phyloP scores from a whole-genome alignment of 2,113 vertebrate species.

The Paratilapia polleni region DNA sequence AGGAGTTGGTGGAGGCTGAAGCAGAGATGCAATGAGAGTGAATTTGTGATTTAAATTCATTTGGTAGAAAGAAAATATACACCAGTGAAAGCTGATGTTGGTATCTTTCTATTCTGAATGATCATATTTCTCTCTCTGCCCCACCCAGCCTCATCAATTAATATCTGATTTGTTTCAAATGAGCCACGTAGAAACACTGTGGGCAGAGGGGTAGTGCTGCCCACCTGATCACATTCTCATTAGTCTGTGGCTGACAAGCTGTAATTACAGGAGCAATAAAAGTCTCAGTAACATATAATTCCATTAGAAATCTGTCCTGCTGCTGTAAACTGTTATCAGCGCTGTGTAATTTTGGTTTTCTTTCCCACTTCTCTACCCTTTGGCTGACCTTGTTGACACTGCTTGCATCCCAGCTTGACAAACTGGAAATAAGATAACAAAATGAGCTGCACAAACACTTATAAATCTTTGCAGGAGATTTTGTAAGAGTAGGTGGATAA shows the following conservation, averaged over 20 bases:
- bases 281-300: conserved; percentile 74
- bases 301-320: conserved; percentile 60
- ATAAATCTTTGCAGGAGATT: conserved; percentile 1
- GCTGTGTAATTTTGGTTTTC: conserved; percentile 47
- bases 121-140: conserved; percentile 35
- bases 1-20: not conserved
- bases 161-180: conserved; percentile 16
- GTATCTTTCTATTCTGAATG: not conserved
- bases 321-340: conserved; percentile 59
- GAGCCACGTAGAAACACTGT: conserved; percentile 8
- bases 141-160: conserved; percentile 4
- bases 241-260: conserved; percentile 54
- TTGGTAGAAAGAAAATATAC: not conserved
- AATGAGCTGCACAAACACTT: conserved; percentile 13
- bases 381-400: conserved; percentile 28
- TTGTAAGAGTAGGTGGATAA: not conserved
- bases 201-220: conserved; percentile 12
- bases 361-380: conserved; percentile 32
- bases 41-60: conserved; percentile 1
- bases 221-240: conserved; percentile 57
- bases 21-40: not conserved
- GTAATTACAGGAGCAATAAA: conserved; percentile 70
- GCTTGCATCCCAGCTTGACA: conserved; percentile 20
- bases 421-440: conserved; percentile 10
- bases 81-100: not conserved